phyloP scores from a whole-genome alignment of 2,797 vertebrate species.

The Calcarius lapponicus region DNA sequence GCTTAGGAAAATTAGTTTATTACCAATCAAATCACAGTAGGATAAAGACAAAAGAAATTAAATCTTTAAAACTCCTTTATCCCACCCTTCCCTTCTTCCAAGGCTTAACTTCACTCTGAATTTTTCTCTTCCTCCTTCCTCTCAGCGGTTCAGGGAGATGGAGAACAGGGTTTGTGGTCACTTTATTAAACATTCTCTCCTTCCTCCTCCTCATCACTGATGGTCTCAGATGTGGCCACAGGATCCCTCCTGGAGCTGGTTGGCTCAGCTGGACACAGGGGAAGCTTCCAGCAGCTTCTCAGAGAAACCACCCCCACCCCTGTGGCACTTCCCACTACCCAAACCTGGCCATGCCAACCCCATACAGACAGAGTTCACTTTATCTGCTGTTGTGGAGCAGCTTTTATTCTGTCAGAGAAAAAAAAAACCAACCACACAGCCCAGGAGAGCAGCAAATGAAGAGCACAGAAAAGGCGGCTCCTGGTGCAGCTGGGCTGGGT shows the following conservation, averaged over 20 bases:
- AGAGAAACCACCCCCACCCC: neutral
- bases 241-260: neutral
- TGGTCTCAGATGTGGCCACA: neutral
- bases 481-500: neutral
- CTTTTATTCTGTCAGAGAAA: conserved; percentile 34
- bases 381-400: neutral
- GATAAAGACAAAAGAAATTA: neutral
- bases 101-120: neutral
- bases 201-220: neutral
- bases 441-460: neutral
- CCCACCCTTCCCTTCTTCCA: neutral
- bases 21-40: neutral
- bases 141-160: neutral
- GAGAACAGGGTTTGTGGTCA: accelerated
- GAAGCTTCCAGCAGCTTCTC: neutral
- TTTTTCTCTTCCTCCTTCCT: neutral
- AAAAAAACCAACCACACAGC: neutral
- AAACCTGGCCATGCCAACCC: neutral
- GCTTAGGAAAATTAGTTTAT: neutral
- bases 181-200: neutral
- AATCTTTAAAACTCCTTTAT: neutral
- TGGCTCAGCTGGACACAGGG: neutral
- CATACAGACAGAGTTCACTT: neutral
- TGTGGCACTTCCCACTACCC: neutral
- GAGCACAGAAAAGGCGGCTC: neutral